Percentiles rank a stretch among this genome's conserved stretches.
Evolutionary conservation across 1,140 invertebrate genomes (phyloP).

Genomic region (Leptinotarsa lineolata): DNA sequence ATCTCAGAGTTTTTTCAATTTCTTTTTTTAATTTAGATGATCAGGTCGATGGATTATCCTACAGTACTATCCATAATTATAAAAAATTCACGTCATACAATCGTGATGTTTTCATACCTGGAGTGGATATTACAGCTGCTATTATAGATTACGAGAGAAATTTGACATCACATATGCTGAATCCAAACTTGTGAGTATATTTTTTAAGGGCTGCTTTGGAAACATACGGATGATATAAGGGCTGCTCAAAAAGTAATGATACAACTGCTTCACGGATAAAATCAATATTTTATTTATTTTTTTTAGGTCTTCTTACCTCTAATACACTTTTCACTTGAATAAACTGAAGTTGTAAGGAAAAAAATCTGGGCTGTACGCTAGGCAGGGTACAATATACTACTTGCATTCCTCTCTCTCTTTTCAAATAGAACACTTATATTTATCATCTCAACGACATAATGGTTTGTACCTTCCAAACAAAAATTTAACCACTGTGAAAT

Average conservation of each 20-base stretch:
- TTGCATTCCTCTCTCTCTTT: too few relatives aligned
- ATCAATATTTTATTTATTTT: background rate
- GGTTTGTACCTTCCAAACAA: too few relatives aligned
- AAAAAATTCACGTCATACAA: slow-evolving; percentile 74
- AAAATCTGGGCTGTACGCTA: too few relatives aligned
- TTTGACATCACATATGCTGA: slow-evolving; percentile 77
- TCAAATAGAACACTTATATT: too few relatives aligned
- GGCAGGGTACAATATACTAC: too few relatives aligned
- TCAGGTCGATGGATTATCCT: slow-evolving; percentile 32
- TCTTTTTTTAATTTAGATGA: slow-evolving; percentile 33
- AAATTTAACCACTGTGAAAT: too few relatives aligned
- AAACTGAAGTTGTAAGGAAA: too few relatives aligned
- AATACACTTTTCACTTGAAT: too few relatives aligned
- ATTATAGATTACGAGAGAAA: slow-evolving; percentile 76
- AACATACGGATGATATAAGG: background rate
- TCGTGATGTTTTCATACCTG: slow-evolving; percentile 77
- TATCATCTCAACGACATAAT: too few relatives aligned
- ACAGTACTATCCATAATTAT: slow-evolving; percentile 65
- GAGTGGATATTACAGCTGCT: slow-evolving; percentile 70
- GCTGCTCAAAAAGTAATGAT: background rate
- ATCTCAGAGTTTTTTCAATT: background rate
- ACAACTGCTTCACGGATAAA: background rate
- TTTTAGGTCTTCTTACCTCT: too few relatives aligned
- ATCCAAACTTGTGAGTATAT: slow-evolving; percentile 76
- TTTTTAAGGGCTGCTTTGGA: background rate